These are phyloP conservation scores for Silurus lanzhouensis DNA, from an alignment of 2,797 vertebrate species.

Conservation along the genomic window DNA sequence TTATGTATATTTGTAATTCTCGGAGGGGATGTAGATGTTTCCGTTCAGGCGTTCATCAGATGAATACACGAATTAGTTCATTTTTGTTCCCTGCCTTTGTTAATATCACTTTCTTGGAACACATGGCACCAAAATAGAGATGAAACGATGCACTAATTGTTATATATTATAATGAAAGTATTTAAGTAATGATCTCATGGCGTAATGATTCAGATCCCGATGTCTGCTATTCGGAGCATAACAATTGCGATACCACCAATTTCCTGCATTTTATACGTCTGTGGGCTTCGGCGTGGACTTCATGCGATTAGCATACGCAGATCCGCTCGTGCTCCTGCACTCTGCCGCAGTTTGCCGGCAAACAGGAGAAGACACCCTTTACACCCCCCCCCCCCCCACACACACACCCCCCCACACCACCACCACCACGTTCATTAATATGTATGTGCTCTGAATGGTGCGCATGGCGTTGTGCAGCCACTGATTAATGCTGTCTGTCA, in stretches of 20 bases:
- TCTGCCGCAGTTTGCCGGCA: slow-evolving; percentile 53
- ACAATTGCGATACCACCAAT: not conserved
- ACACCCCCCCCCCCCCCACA: slow-evolving; percentile 70
- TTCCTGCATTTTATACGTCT: slow-evolving; percentile 35
- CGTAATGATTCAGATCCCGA: too few relatives aligned
- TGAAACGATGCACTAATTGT: too few relatives aligned
- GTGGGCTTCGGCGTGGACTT: slow-evolving; percentile 57
- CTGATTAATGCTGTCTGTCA: slow-evolving; percentile 95
- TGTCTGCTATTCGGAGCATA: not conserved
- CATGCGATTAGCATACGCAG: slow-evolving; percentile 60
- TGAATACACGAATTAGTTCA: too few relatives aligned
- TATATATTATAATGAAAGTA: too few relatives aligned
- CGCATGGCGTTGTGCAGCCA: slow-evolving; percentile 83
- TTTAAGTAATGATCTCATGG: too few relatives aligned
- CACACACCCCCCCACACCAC: too few relatives aligned
- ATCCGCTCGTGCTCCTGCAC: slow-evolving; percentile 43
- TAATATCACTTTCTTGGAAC: too few relatives aligned
- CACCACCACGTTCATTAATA: slow-evolving; percentile 79
- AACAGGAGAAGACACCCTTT: slow-evolving; percentile 71
- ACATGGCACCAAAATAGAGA: too few relatives aligned
- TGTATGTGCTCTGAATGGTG: slow-evolving; percentile 89
- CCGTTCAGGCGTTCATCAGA: too few relatives aligned
- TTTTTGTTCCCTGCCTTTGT: too few relatives aligned
- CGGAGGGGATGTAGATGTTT: too few relatives aligned
- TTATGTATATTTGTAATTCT: too few relatives aligned